phyloP scores from a whole-genome alignment of 2,113 vertebrate genomes.

The Caretta caretta region DNA sequence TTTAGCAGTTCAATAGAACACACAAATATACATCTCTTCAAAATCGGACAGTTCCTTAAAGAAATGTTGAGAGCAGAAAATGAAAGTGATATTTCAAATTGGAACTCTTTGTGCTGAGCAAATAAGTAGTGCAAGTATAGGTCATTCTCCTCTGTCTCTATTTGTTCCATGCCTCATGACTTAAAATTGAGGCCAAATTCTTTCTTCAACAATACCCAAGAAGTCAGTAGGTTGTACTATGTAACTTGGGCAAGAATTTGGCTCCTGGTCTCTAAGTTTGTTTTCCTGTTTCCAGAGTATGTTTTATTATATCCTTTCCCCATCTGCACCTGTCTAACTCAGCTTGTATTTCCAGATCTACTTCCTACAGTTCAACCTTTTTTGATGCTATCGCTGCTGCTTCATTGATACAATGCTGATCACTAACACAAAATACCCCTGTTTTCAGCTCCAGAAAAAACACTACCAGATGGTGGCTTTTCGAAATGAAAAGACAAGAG shows the following conservation, averaged over 20 bases:
- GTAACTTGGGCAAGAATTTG: neutral
- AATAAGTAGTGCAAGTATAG: neutral
- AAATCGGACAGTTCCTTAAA: neutral
- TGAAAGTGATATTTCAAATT: neutral
- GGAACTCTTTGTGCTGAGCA: neutral
- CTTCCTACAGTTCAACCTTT: neutral
- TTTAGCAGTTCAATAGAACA: slow-evolving; percentile 39
- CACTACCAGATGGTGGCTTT: neutral
- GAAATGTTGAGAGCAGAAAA: neutral
- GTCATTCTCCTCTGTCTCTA: neutral
- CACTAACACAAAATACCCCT: neutral
- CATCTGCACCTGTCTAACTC: neutral
- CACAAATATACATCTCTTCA: slow-evolving; percentile 18
- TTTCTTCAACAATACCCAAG: neutral
- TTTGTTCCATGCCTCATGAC: neutral
- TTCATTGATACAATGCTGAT: neutral
- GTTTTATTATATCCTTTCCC: neutral
- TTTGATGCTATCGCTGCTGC: neutral
- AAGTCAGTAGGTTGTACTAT: neutral
- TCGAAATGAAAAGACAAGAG: slow-evolving; percentile 10
- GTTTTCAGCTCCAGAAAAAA: neutral
- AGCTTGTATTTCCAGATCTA: neutral
- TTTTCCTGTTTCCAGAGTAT: neutral
- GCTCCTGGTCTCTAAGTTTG: neutral
- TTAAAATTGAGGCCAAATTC: neutral